Percentiles rank a stretch among this genome's conserved stretches.
Evolutionary conservation across 1,140 invertebrate genomes (phyloP).

Genomic region (Aphis gossypii): DNA sequence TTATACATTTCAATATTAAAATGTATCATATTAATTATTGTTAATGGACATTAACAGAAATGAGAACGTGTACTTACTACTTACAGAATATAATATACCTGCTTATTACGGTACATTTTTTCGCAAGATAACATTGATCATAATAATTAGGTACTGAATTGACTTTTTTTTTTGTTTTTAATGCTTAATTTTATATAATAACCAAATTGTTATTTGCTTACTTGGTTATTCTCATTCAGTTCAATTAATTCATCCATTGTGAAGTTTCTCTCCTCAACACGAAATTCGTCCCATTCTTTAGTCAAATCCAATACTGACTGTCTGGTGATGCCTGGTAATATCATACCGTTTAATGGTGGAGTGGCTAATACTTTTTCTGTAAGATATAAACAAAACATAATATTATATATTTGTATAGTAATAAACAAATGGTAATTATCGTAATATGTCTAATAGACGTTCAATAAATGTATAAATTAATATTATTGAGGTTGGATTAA

Average conservation of each 20-base stretch:
- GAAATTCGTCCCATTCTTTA: conserved; percentile 85
- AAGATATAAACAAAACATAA: conserved; percentile 60
- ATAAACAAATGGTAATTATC: neutral
- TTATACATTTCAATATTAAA: too few species aligned
- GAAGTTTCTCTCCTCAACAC: conserved; percentile 82
- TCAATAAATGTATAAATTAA: neutral
- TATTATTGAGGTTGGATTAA: neutral
- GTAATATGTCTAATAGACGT: neutral
- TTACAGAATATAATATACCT: too few species aligned
- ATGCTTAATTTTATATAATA: neutral
- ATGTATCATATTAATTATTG: neutral
- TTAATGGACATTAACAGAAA: neutral
- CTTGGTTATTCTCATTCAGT: conserved; percentile 80
- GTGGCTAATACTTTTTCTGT: conserved; percentile 91
- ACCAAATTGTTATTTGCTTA: conserved; percentile 68
- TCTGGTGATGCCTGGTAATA: conserved; percentile 92
- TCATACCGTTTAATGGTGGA: conserved; percentile 89
- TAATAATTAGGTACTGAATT: neutral
- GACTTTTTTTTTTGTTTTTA: neutral
- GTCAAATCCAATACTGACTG: conserved; percentile 85
- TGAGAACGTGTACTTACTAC: too few species aligned
- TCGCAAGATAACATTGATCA: neutral
- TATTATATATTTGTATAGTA: conserved; percentile 1
- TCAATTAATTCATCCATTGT: conserved; percentile 86
- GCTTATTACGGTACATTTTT: neutral